Evolutionary conservation across 35 echinoderm and acorn worm genomes (phyloP).

Genomic region (Lytechinus variegatus): DNA sequence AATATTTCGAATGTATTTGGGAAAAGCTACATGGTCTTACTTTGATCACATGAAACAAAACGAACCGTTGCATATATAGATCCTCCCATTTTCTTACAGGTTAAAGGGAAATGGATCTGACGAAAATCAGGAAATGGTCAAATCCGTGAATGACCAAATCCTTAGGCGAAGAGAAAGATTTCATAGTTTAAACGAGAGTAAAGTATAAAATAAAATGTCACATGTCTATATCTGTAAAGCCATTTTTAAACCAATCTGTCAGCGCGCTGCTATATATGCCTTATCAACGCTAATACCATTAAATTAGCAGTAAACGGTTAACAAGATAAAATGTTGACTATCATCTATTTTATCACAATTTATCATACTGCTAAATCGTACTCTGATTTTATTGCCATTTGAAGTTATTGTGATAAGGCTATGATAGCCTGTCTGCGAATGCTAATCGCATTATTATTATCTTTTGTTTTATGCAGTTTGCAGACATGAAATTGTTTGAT

Average conservation of each 20-base stretch:
- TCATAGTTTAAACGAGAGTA: background rate
- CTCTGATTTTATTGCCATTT: background rate
- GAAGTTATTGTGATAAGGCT: background rate
- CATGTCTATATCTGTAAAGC: background rate
- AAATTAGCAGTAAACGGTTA: constrained; percentile 19
- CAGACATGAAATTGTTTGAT: background rate
- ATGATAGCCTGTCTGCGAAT: background rate
- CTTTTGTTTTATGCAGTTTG: too few relatives aligned
- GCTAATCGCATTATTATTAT: background rate
- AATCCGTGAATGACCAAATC: too few relatives aligned
- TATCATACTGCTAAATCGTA: background rate
- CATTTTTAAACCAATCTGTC: background rate
- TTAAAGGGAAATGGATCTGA: background rate
- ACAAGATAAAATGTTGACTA: constrained; percentile 5
- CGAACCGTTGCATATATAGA: background rate
- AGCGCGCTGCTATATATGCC: background rate
- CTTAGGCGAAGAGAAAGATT: background rate
- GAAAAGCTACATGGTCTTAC: background rate
- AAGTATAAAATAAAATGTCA: background rate
- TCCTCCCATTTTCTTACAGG: background rate
- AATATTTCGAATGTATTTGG: background rate
- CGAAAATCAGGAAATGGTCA: background rate
- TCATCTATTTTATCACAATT: constrained; percentile 15
- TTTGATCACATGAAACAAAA: background rate
- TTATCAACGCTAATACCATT: background rate